phyloP scores from a whole-genome alignment of 2,797 vertebrate genomes.

The Masticophis lateralis region DNA sequence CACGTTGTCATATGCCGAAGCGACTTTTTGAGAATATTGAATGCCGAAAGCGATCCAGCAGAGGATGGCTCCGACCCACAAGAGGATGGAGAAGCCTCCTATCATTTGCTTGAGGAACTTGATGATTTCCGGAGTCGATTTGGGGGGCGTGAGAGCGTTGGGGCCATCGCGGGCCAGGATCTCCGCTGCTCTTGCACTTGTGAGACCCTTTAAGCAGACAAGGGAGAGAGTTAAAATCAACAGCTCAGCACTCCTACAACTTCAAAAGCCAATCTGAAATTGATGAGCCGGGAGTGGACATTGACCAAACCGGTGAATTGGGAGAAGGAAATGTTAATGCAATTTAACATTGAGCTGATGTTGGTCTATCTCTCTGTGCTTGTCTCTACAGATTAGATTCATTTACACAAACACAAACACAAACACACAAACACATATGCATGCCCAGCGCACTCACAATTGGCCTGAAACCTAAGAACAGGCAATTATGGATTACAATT shows the following conservation, averaged over 20 bases:
- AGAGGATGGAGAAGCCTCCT: slow-evolving; percentile 77
- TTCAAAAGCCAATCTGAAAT: neutral
- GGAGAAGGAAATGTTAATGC: neutral
- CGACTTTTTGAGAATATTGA: slow-evolving; percentile 51
- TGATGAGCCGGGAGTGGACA: neutral
- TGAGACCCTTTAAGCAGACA: slow-evolving; percentile 70
- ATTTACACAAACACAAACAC: neutral
- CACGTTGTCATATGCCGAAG: slow-evolving; percentile 69
- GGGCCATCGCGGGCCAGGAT: slow-evolving; percentile 72
- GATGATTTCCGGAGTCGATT: slow-evolving; percentile 73
- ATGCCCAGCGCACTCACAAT: fast-evolving
- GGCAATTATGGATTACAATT: neutral
- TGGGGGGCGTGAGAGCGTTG: slow-evolving; percentile 75
- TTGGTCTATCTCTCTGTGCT: neutral
- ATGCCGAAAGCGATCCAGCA: slow-evolving; percentile 78
- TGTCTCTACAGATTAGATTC: neutral
- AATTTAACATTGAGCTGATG: neutral
- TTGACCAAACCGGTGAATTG: neutral
- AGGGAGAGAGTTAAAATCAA: fast-evolving
- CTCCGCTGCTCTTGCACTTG: slow-evolving; percentile 70
- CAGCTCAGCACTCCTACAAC: neutral
- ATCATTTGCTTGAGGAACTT: slow-evolving; percentile 80
- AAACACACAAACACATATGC: neutral
- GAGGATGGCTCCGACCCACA: slow-evolving; percentile 75
- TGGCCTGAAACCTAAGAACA: neutral